Base-by-base conservation (phyloP, 2,888 invertebrate species). In the Papilio demoleus region DNA sequence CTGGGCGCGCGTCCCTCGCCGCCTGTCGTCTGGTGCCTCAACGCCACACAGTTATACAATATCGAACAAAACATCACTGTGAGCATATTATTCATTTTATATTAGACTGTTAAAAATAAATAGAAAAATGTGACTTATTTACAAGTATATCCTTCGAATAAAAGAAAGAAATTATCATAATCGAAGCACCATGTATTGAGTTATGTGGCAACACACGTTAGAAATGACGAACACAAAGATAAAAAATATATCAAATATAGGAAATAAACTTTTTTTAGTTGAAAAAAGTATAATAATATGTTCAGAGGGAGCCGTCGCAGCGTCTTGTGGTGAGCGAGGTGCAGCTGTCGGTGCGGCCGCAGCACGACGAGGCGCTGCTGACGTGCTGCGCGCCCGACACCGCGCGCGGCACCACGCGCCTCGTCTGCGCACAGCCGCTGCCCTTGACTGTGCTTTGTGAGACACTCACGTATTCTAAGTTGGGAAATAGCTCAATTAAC, bases 1-100 rank as follows among this genome's bases (percentile, higher is more conserved):
- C 78, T 92, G 4, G 92, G 91, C 71, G 88, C 92, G 22, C 82
- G 87, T 1, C 92, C 92, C 4, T 76, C 83, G 70, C 91, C 92
- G 1, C 67, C 81, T 11, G 70, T 90, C 60, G 65, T 80, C 14
- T 92, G 91, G 92, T 80, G 82, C 9, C 75, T 90, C 14, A 76
- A 83, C 70, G 83, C 86, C 67, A 76, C 81, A 9, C 81, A 82
- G 40, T 81, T 90, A 3, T 65, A 77, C 31, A 83, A 86, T 72
- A 73, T 88, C 63, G 81, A 87, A 31, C 88, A 90, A 73, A 88
- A 88, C 71, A 74, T 85, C 65, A 87, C 87, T 68, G 91, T 88
- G 70, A 38, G 62, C 40, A 5, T 17, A 8, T 6, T 5, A 6
- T 8, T 42, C n/a, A 1, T 42, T 0, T n/a, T 9, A 11, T 61